Evolutionary conservation across 2,888 invertebrate species (phyloP).

Genomic region (Piscicola geometra): DNA sequence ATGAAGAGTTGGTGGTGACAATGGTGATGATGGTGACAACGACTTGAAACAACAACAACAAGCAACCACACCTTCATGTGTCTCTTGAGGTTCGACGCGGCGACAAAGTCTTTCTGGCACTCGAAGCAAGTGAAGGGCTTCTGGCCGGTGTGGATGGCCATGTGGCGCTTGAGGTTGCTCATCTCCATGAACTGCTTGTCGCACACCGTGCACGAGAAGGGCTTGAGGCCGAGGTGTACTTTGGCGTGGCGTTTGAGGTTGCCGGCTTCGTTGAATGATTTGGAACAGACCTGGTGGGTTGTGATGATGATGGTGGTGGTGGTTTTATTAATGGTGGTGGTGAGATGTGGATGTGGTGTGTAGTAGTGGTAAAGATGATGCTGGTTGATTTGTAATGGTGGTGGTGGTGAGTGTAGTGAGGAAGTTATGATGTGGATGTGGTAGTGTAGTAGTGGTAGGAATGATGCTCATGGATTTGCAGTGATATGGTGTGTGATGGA

Average conservation of each 20-base stretch:
- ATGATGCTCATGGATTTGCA: too few species aligned
- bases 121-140: slow-evolving; percentile 37
- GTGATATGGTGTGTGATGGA: too few species aligned
- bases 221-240: slow-evolving; percentile 36
- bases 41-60: too few species aligned
- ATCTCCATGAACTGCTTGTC: slow-evolving; percentile 33
- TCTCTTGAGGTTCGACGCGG: slow-evolving; percentile 33
- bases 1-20: too few species aligned
- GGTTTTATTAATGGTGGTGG: too few species aligned
- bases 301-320: not conserved
- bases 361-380: slow-evolving; percentile 23
- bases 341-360: too few species aligned
- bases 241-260: slow-evolving; percentile 36
- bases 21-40: too few species aligned
- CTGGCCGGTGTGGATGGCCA: slow-evolving; percentile 38
- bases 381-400: not conserved
- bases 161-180: slow-evolving; percentile 36
- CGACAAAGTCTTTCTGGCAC: slow-evolving; percentile 36
- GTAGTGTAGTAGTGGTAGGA: too few species aligned
- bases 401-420: too few species aligned
- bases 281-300: slow-evolving; percentile 15
- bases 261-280: slow-evolving; percentile 32
- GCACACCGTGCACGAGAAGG: slow-evolving; percentile 34
- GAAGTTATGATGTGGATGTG: too few species aligned
- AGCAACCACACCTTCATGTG: slow-evolving; percentile 36